Base-by-base conservation (phyloP, 2,888 invertebrate species). In the Hypselothyrea guttata region DNA sequence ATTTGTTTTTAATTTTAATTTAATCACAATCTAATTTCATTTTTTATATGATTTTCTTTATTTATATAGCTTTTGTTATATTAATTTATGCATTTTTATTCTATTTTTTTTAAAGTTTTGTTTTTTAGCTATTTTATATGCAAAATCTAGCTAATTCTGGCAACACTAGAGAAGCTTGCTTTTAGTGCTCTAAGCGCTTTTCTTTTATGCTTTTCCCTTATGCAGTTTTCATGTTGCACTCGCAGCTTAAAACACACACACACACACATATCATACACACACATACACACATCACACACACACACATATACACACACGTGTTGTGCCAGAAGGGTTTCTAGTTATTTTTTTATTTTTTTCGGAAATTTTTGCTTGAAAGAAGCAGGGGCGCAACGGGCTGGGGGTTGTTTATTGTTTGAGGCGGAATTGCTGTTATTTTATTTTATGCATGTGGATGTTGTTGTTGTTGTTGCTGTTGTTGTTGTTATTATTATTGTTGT, bases 331-430 rank as follows among this genome's bases (percentile, higher is more conserved):
- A 66, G 75, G 78, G 82, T 58, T 77, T 75, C 48, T 31, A 48
- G 38, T 54, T 76, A 57, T 56, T 34, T 57, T 60, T 61, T 46
- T 63, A 42, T 35, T 30, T 45, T 28, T 16, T 42, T 27, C 11
- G 7, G 22, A 22, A 22, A 22, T 37, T 42, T 56, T 56, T 34
- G 38, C 11, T 22, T 30, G 34, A 28, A 1, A 8, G 1, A 16
- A 27, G 47, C 16, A 27, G 64, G 68, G 51, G 63, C 58, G 51
- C 35, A 31, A 45, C 53, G 73, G 78, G 58, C 31, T 71, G 79
- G 49, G 22, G 70, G 75, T 70, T 67, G 61, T 73, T 76, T 76
- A 59, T 76, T 65, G 55, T 61, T 60, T 63, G 57, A 22, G 35
- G 11, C 41, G 30, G 45, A 46, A 7, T 30, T 34, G 37, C 16